Evolutionary conservation across 2,888 invertebrate species (phyloP).

Genomic region (Rutpela maculata): DNA sequence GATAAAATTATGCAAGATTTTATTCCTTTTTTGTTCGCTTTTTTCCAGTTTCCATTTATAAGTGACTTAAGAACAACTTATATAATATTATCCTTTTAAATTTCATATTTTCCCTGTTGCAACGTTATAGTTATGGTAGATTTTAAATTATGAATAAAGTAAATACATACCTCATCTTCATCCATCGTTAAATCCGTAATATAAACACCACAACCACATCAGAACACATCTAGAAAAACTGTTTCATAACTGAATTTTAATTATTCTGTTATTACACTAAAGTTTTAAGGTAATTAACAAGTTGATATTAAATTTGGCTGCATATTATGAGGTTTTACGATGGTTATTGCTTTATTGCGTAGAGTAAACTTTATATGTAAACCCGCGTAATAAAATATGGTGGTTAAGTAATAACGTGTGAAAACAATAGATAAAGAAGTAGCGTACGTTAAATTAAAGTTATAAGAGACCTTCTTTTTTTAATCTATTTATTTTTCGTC

Average conservation of each 20-base stretch:
- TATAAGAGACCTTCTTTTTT: too few relatives aligned
- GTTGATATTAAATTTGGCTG: neutral
- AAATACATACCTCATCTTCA: conserved; percentile 8
- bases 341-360: conserved; percentile 9
- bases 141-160: neutral
- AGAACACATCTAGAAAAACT: neutral
- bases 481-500: too few relatives aligned
- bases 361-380: conserved; percentile 3
- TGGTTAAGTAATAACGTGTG: neutral
- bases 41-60: too few relatives aligned
- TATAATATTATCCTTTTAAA: too few relatives aligned
- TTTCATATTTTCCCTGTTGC: too few relatives aligned
- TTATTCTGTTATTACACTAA: neutral
- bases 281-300: neutral
- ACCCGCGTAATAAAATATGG: neutral
- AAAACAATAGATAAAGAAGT: neutral
- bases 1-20: too few relatives aligned
- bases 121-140: too few relatives aligned
- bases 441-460: too few relatives aligned
- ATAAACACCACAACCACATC: neutral
- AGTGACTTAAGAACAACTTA: too few relatives aligned
- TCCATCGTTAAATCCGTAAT: neutral
- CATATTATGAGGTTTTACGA: neutral
- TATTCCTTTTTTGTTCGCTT: too few relatives aligned
- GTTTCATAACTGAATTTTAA: neutral